These are phyloP conservation scores for Crocodylus rhombifer DNA, from an alignment of 2,797 vertebrate species.

Conservation along the genomic window DNA sequence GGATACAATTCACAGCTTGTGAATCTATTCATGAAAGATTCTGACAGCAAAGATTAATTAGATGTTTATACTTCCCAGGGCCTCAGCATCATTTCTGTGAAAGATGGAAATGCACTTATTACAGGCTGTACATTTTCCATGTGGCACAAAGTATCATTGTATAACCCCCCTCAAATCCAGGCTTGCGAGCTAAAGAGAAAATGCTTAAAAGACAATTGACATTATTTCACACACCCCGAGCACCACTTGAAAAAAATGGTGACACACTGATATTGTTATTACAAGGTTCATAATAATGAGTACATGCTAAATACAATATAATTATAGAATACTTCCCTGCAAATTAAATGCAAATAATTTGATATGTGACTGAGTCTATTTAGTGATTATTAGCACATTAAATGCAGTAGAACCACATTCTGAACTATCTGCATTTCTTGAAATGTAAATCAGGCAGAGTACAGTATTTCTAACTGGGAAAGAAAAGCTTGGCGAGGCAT, in stretches of 20 bases:
- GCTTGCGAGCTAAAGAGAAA: constrained; percentile 1
- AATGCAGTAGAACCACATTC: background rate
- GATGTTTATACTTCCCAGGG: background rate
- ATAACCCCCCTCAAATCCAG: background rate
- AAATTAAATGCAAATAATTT: constrained; percentile 55
- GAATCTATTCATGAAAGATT: constrained; percentile 14
- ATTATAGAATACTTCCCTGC: constrained; percentile 30
- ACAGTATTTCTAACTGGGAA: background rate
- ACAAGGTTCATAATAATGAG: background rate
- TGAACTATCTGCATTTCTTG: constrained; percentile 3
- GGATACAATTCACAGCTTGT: background rate
- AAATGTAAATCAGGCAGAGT: constrained; percentile 20
- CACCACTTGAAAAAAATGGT: background rate
- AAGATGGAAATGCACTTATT: constrained; percentile 32
- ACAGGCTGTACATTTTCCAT: background rate
- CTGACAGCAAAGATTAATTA: constrained; percentile 31
- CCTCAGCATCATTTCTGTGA: constrained; percentile 6
- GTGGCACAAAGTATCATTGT: constrained; percentile 25
- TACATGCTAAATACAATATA: constrained; percentile 38
- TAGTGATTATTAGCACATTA: constrained; percentile 26
- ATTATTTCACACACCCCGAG: rapidly evolving
- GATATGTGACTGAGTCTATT: constrained; percentile 1
- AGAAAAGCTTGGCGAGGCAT: constrained; percentile 29
- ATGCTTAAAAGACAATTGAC: background rate
- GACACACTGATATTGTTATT: background rate